These are phyloP conservation scores for Patella ulyssiponensis DNA, from an alignment of 2,888 invertebrate species.

Conservation along the genomic window DNA sequence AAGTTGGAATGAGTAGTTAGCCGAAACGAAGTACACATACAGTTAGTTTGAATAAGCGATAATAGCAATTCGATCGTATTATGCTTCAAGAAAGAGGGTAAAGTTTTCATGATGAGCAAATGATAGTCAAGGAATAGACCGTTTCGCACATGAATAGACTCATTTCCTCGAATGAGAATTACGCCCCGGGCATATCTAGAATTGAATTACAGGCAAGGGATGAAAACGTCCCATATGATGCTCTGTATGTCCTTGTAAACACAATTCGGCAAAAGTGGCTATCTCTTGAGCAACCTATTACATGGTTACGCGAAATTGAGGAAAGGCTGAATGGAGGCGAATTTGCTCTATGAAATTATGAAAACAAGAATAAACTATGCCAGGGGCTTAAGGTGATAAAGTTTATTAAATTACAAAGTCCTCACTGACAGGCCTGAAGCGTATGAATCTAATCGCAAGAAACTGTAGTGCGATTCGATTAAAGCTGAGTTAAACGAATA, in stretches of 20 bases:
- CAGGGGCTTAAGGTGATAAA: neutral
- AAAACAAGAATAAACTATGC: constrained; percentile 3
- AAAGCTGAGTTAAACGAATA: neutral
- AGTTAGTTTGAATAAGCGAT: neutral
- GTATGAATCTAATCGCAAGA: constrained; percentile 2
- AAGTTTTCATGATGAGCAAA: neutral
- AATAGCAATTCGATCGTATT: neutral
- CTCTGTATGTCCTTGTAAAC: neutral
- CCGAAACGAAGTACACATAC: constrained; percentile 1
- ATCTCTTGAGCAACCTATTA: neutral
- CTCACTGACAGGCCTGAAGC: neutral
- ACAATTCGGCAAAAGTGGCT: constrained; percentile 5
- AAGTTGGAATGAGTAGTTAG: constrained; percentile 2
- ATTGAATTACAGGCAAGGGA: constrained; percentile 1
- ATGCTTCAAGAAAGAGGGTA: neutral
- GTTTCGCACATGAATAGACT: neutral
- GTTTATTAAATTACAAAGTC: constrained; percentile 9
- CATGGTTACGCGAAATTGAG: neutral
- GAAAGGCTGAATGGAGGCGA: neutral
- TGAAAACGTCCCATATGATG: neutral
- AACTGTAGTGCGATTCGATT: neutral
- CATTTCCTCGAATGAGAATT: neutral
- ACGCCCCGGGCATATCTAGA: neutral
- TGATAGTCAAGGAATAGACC: neutral
- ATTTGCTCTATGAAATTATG: constrained; percentile 3